Percentiles rank a stretch among this genome's conserved stretches.
phyloP scores from a whole-genome alignment of 2,113 vertebrate genomes.

The Heloderma charlesbogerti region DNA sequence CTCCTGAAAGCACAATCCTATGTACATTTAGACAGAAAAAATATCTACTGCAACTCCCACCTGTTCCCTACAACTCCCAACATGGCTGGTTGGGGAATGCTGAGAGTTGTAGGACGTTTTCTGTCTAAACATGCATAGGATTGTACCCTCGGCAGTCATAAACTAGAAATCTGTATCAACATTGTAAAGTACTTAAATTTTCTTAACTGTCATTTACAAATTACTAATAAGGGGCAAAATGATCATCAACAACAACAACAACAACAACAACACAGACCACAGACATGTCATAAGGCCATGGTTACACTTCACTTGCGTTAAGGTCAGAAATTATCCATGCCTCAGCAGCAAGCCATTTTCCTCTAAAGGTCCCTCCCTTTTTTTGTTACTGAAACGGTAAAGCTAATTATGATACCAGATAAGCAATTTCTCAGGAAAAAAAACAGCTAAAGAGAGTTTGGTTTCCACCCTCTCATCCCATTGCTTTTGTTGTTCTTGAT shows the following conservation, averaged over 20 bases:
- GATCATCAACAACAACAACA: not conserved
- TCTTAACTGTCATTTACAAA: not conserved
- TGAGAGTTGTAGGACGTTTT: no score
- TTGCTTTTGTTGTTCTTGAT: slow-evolving; percentile 7
- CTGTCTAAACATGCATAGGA: no score
- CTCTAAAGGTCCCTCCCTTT: not conserved
- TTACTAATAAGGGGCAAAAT: slow-evolving; percentile 14
- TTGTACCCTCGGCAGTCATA: not conserved
- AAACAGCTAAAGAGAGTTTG: not conserved
- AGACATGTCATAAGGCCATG: not conserved
- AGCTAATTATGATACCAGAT: not conserved
- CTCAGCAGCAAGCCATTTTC: not conserved
- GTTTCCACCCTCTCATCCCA: fast-evolving
- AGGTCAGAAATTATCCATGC: not conserved
- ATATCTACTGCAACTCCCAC: no score
- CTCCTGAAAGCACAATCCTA: no score
- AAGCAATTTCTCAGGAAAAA: not conserved
- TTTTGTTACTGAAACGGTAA: not conserved
- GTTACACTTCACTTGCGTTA: not conserved
- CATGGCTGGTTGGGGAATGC: not conserved
- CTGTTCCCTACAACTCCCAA: no score
- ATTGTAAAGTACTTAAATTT: not conserved
- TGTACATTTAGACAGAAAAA: no score
- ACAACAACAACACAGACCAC: not conserved
- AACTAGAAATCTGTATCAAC: slow-evolving; percentile 3